phyloP scores from a whole-genome alignment of 1,140 invertebrate species.

The Temnothorax nylanderi region DNA sequence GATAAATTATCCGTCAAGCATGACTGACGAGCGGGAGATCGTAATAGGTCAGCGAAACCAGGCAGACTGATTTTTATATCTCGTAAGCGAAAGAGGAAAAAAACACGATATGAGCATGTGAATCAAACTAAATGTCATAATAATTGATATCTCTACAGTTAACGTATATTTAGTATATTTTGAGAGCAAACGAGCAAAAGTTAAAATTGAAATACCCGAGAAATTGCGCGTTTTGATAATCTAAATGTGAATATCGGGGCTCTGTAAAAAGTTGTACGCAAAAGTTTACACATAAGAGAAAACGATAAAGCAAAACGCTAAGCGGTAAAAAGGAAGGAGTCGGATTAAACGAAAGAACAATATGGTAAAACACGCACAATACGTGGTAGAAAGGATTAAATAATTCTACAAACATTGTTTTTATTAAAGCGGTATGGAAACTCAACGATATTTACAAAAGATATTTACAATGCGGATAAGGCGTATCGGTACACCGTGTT shows the following conservation, averaged over 20 bases:
- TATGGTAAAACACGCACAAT: background rate
- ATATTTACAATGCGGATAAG: conserved; percentile 81
- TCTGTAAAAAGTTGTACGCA: background rate
- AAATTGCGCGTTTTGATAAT: conserved; percentile 3
- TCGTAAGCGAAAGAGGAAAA: background rate
- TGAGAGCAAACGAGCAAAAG: background rate
- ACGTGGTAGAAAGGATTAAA: conserved; percentile 63
- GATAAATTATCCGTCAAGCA: conserved; percentile 37
- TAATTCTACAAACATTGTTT: conserved; percentile 86
- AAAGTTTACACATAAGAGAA: background rate
- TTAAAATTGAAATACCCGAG: background rate
- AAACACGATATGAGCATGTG: background rate
- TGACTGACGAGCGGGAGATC: conserved; percentile 34
- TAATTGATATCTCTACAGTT: conserved; percentile 21
- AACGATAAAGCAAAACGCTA: background rate
- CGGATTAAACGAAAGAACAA: conserved; percentile 11
- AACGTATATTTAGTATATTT: background rate
- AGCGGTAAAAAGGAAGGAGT: conserved; percentile 22
- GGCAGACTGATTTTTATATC: conserved; percentile 42
- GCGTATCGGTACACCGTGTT: conserved; percentile 58
- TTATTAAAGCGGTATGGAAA: conserved; percentile 87
- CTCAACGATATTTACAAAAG: conserved; percentile 86
- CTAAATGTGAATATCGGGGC: background rate
- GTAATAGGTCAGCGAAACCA: conserved; percentile 55
- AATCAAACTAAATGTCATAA: conserved; percentile 24